phyloP scores from a whole-genome alignment of 2,888 invertebrate species.

The Amphipyra tragopoginis region DNA sequence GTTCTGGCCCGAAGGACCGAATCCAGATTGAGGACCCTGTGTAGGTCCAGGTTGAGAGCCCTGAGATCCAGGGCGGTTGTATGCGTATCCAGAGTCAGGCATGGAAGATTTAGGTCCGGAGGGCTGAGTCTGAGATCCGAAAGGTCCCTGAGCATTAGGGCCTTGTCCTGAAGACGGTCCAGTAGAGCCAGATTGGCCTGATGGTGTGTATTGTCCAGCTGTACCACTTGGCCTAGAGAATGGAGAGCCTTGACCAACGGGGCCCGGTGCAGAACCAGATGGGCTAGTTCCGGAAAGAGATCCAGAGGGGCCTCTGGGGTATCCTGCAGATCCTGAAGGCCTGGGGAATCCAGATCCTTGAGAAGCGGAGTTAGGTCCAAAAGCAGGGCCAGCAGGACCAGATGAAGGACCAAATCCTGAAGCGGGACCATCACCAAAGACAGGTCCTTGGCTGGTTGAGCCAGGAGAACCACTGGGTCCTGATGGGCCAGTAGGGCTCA shows the following conservation, averaged over 20 bases:
- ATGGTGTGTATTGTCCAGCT: slow-evolving; percentile 36
- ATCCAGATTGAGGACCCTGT: slow-evolving; percentile 21
- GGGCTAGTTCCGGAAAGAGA: slow-evolving; percentile 28
- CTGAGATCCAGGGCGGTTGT: slow-evolving; percentile 60
- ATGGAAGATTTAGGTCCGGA: slow-evolving; percentile 45
- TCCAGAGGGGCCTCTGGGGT: slow-evolving; percentile 31
- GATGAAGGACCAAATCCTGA: slow-evolving; percentile 10
- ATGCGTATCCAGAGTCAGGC: slow-evolving; percentile 65
- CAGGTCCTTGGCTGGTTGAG: slow-evolving; percentile 20
- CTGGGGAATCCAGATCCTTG: slow-evolving; percentile 45
- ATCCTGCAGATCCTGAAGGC: slow-evolving; percentile 42
- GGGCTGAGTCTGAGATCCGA: slow-evolving; percentile 36
- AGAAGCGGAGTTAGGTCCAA: slow-evolving; percentile 33
- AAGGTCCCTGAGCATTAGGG: slow-evolving; percentile 20
- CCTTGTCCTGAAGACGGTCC: slow-evolving; percentile 7
- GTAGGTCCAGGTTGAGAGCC: slow-evolving; percentile 18
- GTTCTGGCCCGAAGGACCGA: slow-evolving; percentile 22
- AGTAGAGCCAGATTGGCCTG: slow-evolving; percentile 9
- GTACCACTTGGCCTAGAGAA: slow-evolving; percentile 34
- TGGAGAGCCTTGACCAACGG: slow-evolving; percentile 28
- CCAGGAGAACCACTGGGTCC: slow-evolving; percentile 11
- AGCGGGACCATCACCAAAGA: slow-evolving; percentile 18
- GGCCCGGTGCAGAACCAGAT: slow-evolving; percentile 14
- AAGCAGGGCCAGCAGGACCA: slow-evolving; percentile 30
- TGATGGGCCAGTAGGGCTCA: slow-evolving; percentile 26